phyloP scores from a whole-genome alignment of 2,797 vertebrate genomes.

The Hydrocynus forskahlii region DNA sequence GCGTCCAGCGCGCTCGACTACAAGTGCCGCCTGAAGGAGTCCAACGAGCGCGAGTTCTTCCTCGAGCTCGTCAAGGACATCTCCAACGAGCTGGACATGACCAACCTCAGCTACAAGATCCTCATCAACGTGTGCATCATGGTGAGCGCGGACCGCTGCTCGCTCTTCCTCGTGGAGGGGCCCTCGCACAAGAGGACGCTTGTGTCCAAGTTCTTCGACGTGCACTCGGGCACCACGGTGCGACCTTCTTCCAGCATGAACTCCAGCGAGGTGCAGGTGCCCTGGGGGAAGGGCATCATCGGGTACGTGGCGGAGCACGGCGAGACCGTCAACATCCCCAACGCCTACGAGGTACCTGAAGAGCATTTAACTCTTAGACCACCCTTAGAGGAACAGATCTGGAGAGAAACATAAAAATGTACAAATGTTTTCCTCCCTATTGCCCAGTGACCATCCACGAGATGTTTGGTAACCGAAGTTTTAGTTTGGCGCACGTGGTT shows the following conservation, averaged over 20 bases:
- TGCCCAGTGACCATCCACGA: too few species aligned
- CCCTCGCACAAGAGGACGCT: slow-evolving; percentile 80
- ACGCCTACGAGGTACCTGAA: slow-evolving; percentile 80
- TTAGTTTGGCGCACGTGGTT: too few species aligned
- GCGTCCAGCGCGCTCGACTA: slow-evolving; percentile 81
- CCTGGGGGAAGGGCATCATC: slow-evolving; percentile 84
- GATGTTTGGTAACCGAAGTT: too few species aligned
- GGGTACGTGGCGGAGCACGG: slow-evolving; percentile 85
- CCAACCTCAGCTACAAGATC: slow-evolving; percentile 82
- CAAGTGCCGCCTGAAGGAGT: slow-evolving; percentile 81
- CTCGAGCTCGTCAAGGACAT: slow-evolving; percentile 83
- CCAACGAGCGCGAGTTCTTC: slow-evolving; percentile 83
- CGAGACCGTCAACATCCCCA: slow-evolving; percentile 82
- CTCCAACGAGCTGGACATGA: slow-evolving; percentile 82
- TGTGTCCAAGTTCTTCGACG: slow-evolving; percentile 83
- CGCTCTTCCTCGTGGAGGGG: slow-evolving; percentile 83
- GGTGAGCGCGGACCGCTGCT: slow-evolving; percentile 82
- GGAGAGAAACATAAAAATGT: too few species aligned
- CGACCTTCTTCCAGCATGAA: slow-evolving; percentile 76
- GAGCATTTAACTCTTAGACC: background rate
- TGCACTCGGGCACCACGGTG: slow-evolving; percentile 80
- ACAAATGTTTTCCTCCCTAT: too few species aligned
- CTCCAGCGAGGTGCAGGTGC: slow-evolving; percentile 82
- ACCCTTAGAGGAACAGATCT: slow-evolving; percentile 5
- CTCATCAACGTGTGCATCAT: slow-evolving; percentile 84